phyloP scores from a whole-genome alignment of 2,113 vertebrate species.

The Anser brachyrhynchus region DNA sequence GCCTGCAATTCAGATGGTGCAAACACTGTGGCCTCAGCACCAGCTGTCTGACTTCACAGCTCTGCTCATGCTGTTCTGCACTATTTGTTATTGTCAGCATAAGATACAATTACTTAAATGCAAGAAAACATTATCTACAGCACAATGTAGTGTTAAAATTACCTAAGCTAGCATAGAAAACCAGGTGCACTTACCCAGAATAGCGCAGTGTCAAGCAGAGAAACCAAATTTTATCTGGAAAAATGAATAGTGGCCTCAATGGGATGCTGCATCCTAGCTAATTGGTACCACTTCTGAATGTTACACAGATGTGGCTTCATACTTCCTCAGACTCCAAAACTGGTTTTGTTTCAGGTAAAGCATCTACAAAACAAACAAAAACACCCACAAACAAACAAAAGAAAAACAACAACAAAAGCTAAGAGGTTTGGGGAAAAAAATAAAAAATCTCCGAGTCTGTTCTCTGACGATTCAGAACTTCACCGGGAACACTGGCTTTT shows the following conservation, averaged over 20 bases:
- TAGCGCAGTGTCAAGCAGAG: neutral
- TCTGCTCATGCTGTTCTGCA: neutral
- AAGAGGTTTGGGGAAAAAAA: fast-evolving
- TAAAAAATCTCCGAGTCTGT: neutral
- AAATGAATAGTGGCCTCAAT: neutral
- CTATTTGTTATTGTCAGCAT: neutral
- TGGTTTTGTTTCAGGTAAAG: neutral
- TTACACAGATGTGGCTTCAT: neutral
- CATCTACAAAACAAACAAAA: neutral
- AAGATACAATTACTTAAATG: neutral
- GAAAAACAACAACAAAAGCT: neutral
- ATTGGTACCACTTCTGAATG: neutral
- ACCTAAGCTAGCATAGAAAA: neutral
- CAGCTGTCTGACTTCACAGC: neutral
- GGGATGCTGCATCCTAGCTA: neutral
- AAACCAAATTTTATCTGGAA: neutral
- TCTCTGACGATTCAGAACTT: neutral
- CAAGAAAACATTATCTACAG: neutral
- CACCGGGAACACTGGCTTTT: neutral
- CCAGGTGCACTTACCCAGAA: neutral
- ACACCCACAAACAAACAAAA: neutral
- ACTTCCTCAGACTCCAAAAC: neutral
- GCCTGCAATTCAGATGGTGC: neutral
- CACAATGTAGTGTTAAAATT: neutral
- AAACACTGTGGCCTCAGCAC: neutral